Base-by-base conservation (phyloP, 53 echinoderm and acorn worm species). In the Glandiceps talaboti region DNA sequence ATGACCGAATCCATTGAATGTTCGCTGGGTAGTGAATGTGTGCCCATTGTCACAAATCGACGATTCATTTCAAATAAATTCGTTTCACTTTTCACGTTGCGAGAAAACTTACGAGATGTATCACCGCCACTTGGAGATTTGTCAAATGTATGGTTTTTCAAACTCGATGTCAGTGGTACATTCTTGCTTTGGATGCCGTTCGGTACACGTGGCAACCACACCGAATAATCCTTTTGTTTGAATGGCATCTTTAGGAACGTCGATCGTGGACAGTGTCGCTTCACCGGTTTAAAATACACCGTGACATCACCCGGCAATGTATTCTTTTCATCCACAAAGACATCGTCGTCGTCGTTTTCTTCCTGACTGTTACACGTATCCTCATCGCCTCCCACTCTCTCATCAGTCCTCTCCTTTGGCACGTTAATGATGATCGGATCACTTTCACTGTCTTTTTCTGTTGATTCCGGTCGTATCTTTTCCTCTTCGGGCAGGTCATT, bases 341-440 rank as follows among this genome's bases (percentile, higher is more conserved):
- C 64, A 20, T 45, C 79, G 1, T 25, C 27, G 10, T 83, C 78
- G 26, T 81, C 81, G 0, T 6, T 32, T 27, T 85, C 75, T 10
- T 31, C 79, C 14, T 86, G 30, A 20, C 79, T 76, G 26, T 85
- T 83, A 28, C 64, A 84, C 27, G 0, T 32, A 32, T 1, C 79
- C n/a, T 31, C 25, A 1, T 20, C 64, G 64, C 6, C 64, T n/a
- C n/a, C n/a, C 20, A 45, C 20, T 45, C 20, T 20, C 6, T 45
- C 64, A 20, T 45, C 64, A 20, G 6, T 45, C 20, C 20, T 45
- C 6, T 20, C 64, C 64, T 45, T 20, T 45, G 64, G 64, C 64
- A 45, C 64, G 6, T 6, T 45, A 20, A 45, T 45, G 64, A 45
- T 20, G 6, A 45, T 45, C 6, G 64, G 64, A 20, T 20, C 64